These are phyloP conservation scores for Vulpes vulpes DNA, from an alignment of 2,113 vertebrate species.

Conservation along the genomic window DNA sequence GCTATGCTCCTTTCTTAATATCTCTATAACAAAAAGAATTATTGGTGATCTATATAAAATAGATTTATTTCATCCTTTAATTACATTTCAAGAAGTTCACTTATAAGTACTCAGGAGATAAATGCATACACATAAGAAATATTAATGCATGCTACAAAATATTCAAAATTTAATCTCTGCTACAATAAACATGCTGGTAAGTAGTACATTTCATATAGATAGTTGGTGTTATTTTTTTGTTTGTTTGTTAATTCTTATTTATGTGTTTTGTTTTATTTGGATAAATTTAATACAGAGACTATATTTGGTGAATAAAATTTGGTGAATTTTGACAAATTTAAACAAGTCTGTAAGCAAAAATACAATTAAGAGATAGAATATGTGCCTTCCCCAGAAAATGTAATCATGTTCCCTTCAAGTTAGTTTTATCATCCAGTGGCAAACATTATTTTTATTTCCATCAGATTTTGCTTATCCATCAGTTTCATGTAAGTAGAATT, in stretches of 20 bases:
- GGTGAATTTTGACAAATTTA: background rate
- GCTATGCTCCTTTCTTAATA: background rate
- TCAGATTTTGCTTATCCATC: background rate
- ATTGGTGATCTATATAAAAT: background rate
- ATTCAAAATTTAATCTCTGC: background rate
- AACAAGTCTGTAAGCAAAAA: background rate
- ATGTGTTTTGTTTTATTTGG: background rate
- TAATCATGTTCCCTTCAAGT: background rate
- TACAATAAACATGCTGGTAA: background rate
- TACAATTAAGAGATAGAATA: background rate
- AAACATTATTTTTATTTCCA: background rate
- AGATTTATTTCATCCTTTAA: conserved; percentile 6
- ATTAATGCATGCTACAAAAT: background rate
- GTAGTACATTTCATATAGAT: background rate
- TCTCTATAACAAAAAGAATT: background rate
- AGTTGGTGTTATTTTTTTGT: background rate
- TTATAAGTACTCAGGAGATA: background rate
- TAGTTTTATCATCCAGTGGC: background rate
- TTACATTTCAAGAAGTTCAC: background rate
- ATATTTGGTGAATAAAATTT: background rate
- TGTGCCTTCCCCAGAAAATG: background rate
- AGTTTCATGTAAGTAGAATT: background rate
- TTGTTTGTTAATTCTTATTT: background rate
- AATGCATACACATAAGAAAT: background rate
- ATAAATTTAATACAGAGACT: background rate